Base-by-base conservation (phyloP, 2,113 vertebrate species). In the Malaclemys terrapin region DNA sequence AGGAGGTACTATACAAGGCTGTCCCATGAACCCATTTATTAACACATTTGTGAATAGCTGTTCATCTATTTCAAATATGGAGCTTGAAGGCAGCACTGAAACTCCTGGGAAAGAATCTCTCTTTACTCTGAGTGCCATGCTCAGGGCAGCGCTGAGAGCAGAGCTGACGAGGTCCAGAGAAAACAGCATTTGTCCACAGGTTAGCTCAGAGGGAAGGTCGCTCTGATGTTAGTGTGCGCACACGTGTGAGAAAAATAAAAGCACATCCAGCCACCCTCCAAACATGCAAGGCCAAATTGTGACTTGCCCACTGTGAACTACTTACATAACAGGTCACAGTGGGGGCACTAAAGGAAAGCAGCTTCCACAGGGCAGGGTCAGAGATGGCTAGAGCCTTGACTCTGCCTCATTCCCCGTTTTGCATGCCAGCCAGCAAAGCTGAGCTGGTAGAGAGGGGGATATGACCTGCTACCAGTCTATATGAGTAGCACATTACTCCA, bases 201-300 rank as follows among this genome's bases (percentile, higher is more conserved):
- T 72, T 76, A 45, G 20, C 38, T 76, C 38, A 76, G 38, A 76
- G 20, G 24, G 10, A 76, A 38, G n/a, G 4, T 22, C 20, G 69
- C 16, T 72, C 69, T 72, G n/a, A 38, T 20, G 20, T n/a, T n/a
- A 20, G n/a, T 38, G n/a, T 25, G 38, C 22, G 3, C 14, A 38
- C 10, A 12, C 10, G 14, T 35, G 7, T 65, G 29, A 7, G 27
- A n/a, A 35, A 69, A 69, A 69, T 76, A 76, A 76, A 25, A 45
- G 8, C 45, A 76, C 11, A 76, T 25, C 22, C 5, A 76, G 38
- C 20, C 8, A 45, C 38, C 12, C 10, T 45, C 38, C 72, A 42
- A 76, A 24, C 72, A 38, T 80, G 2, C n/a, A 49, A 3, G 0
- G 2, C 22, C 27, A 0, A 69, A 9, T 20, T 35, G 35, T 19